Base-by-base conservation (phyloP, 2,888 invertebrate species). In the Torymus tubicola region DNA sequence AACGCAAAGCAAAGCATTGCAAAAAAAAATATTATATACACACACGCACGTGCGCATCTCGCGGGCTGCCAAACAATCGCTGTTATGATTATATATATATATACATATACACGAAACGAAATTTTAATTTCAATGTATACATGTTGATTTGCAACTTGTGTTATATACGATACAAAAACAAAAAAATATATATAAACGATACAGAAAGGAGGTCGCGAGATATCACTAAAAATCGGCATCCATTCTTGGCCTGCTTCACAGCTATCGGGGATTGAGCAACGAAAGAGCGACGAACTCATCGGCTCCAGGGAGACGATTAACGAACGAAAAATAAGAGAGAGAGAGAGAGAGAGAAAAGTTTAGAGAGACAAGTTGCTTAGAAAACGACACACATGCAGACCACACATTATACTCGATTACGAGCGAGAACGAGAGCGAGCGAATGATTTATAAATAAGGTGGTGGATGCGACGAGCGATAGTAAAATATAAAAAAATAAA, bases 161-260 rank as follows among this genome's bases (percentile, higher is more conserved):
- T 31, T 31, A 72, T 18, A n/a, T 31, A 60, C 24, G 67, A 24
- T 70, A 12, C 64, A 57, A 53, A 52, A 24, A 70, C 53, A 67
- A n/a, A 57, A 53, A 52, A 24, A 70, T 58, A 67, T 13, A 42
- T 42, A 42, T 42, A 42, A 42, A 42, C 42, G 5, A 42, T 24
- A 73, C 14, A 78, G 16, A 52, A n/a, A 64, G n/a, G 57, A 76
- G 61, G 50, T 68, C 61, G 78, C 67, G 63, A 74, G 63, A 42
- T 0, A 64, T 65, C 42, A 81, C 71, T 81, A 79, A 79, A 76
- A 72, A 61, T 14, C 31, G 68, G 77, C 77, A 82, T 74, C 69
- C 76, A 69, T 77, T 82, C 80, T 82, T 80, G 82, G 74, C 80
- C 74, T 82, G 82, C 82, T 82, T 77, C 82, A 42, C 42, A 82